Base-by-base conservation (phyloP, 2,797 vertebrate species). In the Microctenopoma lineatum region DNA sequence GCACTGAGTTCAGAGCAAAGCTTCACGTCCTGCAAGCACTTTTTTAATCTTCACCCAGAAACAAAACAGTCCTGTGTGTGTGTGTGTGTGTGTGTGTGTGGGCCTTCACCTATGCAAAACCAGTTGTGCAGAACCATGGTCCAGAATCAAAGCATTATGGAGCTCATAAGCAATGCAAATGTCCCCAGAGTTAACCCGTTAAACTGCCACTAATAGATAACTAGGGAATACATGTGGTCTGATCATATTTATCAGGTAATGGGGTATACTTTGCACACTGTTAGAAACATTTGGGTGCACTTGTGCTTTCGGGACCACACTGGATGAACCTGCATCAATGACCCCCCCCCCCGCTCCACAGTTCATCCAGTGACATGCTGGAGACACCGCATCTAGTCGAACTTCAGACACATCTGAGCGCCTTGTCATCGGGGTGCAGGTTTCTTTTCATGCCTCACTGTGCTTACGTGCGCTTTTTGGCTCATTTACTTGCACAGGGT, bases 161-260 rank as follows among this genome's bases (percentile, higher is more conserved):
- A 73, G 54, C 68, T 39, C 53, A 51, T 11, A 54, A 75, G 56
- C 52, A 75, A 93, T 93, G 91, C 91, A 93, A 92, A 93, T 91
- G 10, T 38, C 2, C n/a, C 25, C 61, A 70, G 62, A 73, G 81
- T 34, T 64, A 57, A 79, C 58, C 59, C 27, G 11, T 45, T 66
- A 16, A 77, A 70, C 74, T 69, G 61, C 68, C 60, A 62, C 53
- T 90, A 87, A 90, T 87, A 77, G 29, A 87, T 91, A 90, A 91
- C 87, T 38, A 55, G 63, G 29, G 52, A 46, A 70, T 58, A 59
- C 61, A 83, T 69, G 54, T 50, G 27, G 51, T 59, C 32, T 66
- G 4, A 32, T 7, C 29, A 7, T 7, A 32, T 32, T 32, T 32
- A 38, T 38, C 56, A 52, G 32, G 26, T 46, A 32, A 46, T 60